phyloP scores from a whole-genome alignment of 2,888 invertebrate genomes.

The Glaucopsyche alexis region DNA sequence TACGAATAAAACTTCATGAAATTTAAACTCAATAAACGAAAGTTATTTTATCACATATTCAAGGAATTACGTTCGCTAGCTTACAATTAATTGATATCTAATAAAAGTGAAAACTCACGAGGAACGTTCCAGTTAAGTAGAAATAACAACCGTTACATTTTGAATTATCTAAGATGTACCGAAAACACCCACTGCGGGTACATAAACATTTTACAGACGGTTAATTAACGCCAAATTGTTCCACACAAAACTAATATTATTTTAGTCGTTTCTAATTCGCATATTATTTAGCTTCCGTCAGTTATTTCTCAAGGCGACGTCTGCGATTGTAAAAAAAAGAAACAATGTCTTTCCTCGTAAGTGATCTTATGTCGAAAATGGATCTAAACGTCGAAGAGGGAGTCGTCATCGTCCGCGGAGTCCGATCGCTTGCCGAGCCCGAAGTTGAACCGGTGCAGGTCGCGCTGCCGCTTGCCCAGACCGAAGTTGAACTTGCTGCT shows the following conservation, averaged over 20 bases:
- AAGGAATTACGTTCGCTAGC: conserved; percentile 27
- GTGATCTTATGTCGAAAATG: conserved; percentile 39
- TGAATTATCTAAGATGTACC: not conserved
- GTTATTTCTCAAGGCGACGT: not conserved
- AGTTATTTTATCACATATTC: conserved; percentile 22
- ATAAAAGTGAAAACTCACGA: conserved; percentile 38
- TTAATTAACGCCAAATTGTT: conserved; percentile 62
- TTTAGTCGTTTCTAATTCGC: not conserved
- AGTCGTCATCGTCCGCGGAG: conserved; percentile 58
- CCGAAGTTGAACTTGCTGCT: conserved; percentile 79
- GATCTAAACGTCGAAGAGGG: conserved; percentile 60
- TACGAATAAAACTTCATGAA: not conserved
- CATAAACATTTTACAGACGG: conserved; percentile 36
- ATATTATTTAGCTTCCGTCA: not conserved
- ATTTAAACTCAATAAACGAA: not conserved
- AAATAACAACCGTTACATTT: not conserved
- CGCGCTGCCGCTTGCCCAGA: conserved; percentile 77
- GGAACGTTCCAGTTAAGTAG: conserved; percentile 31
- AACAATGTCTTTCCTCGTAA: conserved; percentile 35
- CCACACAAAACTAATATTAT: conserved; percentile 45
- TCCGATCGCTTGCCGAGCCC: conserved; percentile 78
- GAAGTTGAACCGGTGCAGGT: conserved; percentile 76
- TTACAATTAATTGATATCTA: conserved; percentile 28
- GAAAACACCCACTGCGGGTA: not conserved
- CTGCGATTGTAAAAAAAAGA: not conserved